Percentiles rank a stretch among this genome's conserved stretches.
Conservation (phyloP, 2,113 vertebrate species). For the Delphinus delphis region DNA sequence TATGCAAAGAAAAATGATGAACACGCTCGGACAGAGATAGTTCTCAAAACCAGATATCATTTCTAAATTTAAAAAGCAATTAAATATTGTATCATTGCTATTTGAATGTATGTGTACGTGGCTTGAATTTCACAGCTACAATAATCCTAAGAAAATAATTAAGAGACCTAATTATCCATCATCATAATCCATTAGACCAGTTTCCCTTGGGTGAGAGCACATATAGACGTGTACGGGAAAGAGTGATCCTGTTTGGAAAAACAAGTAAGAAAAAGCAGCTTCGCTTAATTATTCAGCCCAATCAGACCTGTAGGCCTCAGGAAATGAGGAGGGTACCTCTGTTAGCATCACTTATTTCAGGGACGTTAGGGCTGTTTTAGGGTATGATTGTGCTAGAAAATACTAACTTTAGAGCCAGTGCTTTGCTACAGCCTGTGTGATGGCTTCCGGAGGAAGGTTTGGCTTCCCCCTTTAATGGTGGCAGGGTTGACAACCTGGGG, state of each 20-base stretch:
- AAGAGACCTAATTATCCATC: conserved; percentile 46
- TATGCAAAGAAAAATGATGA: neutral
- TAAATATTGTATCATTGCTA: conserved; percentile 35
- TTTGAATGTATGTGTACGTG: neutral
- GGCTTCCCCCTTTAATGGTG: neutral
- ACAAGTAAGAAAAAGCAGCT: neutral
- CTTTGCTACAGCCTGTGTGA: neutral
- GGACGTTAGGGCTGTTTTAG: neutral
- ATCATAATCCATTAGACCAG: conserved; percentile 32
- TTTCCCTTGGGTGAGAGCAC: neutral
- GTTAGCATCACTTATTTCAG: neutral
- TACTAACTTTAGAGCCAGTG: too few species aligned
- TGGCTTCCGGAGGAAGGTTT: neutral
- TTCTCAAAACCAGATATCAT: conserved; percentile 35
- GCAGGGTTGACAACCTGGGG: neutral
- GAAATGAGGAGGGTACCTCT: neutral
- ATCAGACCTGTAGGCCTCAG: neutral
- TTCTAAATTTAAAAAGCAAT: conserved; percentile 63
- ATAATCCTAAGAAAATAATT: conserved; percentile 56
- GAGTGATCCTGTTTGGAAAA: neutral
- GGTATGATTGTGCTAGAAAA: neutral
- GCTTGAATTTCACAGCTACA: conserved; percentile 18
- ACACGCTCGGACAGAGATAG: neutral
- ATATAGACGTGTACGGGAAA: neutral
- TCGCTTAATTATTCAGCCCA: neutral